Evolutionary conservation across 2,113 vertebrate species (phyloP), one percentile per base, ranked within the genome.

Genomic region (Periophthalmus modestus): DNA sequence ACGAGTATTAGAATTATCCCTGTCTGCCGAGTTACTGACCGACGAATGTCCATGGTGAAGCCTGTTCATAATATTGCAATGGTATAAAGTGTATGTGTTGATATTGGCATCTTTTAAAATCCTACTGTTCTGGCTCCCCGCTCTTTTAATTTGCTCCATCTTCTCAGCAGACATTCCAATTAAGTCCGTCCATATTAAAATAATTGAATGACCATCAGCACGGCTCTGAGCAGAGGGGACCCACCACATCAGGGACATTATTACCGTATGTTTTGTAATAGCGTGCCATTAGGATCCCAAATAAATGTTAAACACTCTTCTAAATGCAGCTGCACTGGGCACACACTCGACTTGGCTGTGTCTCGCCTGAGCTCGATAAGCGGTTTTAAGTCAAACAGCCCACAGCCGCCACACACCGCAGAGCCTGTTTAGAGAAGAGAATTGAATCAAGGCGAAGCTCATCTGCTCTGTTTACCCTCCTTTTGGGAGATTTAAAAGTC

Each of bases 381-480:
- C 75, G 78, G 5, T 75, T 81, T 72, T 61, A 84, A 84, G 72
- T 72, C 72, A 61, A 62, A 55, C 74, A 65, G 62, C 73, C 71
- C 74, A 24, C 23, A 69, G 62, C 73, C 82, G 28, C 23, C 71
- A 63, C 73, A 62, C 21, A 58, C 69, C 39, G 62, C 5, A 18
- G 70, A 36, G 14, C 21, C 28, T 81, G 78, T 84, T 84, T 84
- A 72, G 72, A 73, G 70, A 78, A 75, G 55, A 34, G 61, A 67
- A 78, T 84, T 71, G 72, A 81, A 71, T 75, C 24, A 28, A 50
- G 28, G 15, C 21, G 47, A 24, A 70, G 75, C 34, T 69, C 68
- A 69, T 55, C 69, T 69, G 46, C 58, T 16, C 34, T 72, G 69
- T 81, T 66, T 78, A 57, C 71, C 57, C 57, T 39, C 43, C 43